Evolutionary conservation across 2,797 vertebrate species (phyloP), one percentile per base, ranked within the genome.

Genomic region (Cygnus olor): DNA sequence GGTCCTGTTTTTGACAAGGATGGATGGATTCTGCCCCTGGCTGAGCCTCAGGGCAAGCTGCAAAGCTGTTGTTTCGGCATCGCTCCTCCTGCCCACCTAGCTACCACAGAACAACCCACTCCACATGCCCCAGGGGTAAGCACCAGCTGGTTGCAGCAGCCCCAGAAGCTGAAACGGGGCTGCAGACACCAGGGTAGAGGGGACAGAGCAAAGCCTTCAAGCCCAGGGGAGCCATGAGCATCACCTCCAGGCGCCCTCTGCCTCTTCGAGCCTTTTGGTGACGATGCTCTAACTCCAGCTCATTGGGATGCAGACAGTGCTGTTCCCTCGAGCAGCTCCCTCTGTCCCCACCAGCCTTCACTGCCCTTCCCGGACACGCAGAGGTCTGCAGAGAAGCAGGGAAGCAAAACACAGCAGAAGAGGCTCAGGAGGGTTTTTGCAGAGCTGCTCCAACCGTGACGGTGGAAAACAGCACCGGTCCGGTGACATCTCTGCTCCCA

Each of bases 261-360:
- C 49, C 30, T 57, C 89, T 47, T 11, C 11, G 27, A 42, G 17
- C 19, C 22, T 44, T 36, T 57, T 10, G 21, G 7, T 70, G 65
- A 53, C 10, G 36, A 8, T 42, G 10, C 17, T 30, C 18, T 11
- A 57, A 49, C 71, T 81, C 11, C 71, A 77, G 82, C 82, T 94
- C 40, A 96, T 89, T 20, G 12, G 86, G 70, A 95, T 94, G 91
- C 95, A 96, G 95, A 90, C 93, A 47, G 83, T 22, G 69, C 30
- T 53, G 64, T 16, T 95, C 93, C 93, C 93, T 92, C 73, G 42
- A 89, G 74, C 83, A 77, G 73, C 64, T 94, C 64, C 28, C 60
- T 94, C 90, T 14, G 2, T 36, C 64, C 54, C 51, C 84, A n/a
- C 49, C 71, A 78, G 73, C 83, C 69, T 83, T 74, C 42, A 7